These are phyloP conservation scores for Ypsolopha scabrella DNA, from an alignment of 2,888 invertebrate species.

Conservation along the genomic window DNA sequence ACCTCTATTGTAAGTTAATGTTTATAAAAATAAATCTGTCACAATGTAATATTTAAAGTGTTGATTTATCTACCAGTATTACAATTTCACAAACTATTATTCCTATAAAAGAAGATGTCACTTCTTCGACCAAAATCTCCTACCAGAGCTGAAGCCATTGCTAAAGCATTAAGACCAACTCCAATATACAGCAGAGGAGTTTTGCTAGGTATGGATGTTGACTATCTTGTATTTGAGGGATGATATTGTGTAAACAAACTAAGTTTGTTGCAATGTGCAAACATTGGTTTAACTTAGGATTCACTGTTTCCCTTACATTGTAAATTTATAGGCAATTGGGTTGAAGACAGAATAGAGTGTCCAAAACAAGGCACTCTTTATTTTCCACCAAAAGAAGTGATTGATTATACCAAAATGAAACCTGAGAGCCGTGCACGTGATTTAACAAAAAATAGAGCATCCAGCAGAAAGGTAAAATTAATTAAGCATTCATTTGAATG, in stretches of 20 bases:
- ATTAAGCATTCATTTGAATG: no score
- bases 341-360: conserved; percentile 53
- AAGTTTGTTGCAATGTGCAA: not conserved
- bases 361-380: conserved; percentile 39
- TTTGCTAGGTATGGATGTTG: conserved; percentile 33
- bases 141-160: conserved; percentile 37
- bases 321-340: conserved; percentile 46
- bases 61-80: no score
- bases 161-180: conserved; percentile 28
- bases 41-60: no score
- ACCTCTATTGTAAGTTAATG: no score
- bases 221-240: not conserved
- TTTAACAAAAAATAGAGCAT: conserved; percentile 35
- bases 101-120: not conserved
- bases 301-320: not conserved
- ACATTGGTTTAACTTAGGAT: not conserved
- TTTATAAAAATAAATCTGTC: no score
- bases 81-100: no score
- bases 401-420: conserved; percentile 36
- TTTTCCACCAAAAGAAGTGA: conserved; percentile 42
- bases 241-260: not conserved
- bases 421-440: conserved; percentile 43
- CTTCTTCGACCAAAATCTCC: conserved; percentile 41
- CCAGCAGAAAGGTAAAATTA: no score
- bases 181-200: conserved; percentile 34